Conservation (phyloP, 1,140 invertebrate genomes). For the Potamilus streckersoni region DNA sequence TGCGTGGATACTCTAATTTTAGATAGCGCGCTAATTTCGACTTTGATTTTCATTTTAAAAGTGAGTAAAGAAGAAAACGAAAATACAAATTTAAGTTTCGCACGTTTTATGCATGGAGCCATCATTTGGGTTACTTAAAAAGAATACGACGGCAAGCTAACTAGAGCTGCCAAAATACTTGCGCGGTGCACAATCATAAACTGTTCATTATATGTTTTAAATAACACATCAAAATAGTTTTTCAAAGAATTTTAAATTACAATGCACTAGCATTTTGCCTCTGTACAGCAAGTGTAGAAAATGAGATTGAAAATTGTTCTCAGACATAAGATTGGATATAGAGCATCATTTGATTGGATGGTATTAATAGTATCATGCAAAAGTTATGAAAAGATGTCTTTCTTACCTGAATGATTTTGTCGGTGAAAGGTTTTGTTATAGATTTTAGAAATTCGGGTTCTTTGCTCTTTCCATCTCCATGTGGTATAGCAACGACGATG, state of each 20-base stretch:
- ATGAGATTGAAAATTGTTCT: slow-evolving; percentile 10
- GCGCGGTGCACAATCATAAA: background rate
- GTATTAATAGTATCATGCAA: background rate
- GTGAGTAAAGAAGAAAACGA: too few relatives aligned
- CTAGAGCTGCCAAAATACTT: background rate
- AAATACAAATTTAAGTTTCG: background rate
- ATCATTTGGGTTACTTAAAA: background rate
- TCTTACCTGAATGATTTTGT: slow-evolving; percentile 69
- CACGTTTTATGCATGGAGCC: background rate
- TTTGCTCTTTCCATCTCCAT: slow-evolving; percentile 42
- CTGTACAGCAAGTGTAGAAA: slow-evolving; percentile 69
- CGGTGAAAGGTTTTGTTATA: slow-evolving; percentile 71
- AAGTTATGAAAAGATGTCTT: background rate
- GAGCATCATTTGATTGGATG: background rate
- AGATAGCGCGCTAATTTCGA: background rate
- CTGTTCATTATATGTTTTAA: background rate
- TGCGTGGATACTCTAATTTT: background rate
- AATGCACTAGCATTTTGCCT: slow-evolving; percentile 60
- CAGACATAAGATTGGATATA: background rate
- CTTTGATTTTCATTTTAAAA: too few relatives aligned
- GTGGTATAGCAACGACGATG: slow-evolving; percentile 57
- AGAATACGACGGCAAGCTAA: background rate
- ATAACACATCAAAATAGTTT: background rate
- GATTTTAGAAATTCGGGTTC: slow-evolving; percentile 67
- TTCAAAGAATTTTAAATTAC: slow-evolving; percentile 28